Conservation (phyloP, 2,113 vertebrate genomes). For the Sterrhoptilus dennistouni region DNA sequence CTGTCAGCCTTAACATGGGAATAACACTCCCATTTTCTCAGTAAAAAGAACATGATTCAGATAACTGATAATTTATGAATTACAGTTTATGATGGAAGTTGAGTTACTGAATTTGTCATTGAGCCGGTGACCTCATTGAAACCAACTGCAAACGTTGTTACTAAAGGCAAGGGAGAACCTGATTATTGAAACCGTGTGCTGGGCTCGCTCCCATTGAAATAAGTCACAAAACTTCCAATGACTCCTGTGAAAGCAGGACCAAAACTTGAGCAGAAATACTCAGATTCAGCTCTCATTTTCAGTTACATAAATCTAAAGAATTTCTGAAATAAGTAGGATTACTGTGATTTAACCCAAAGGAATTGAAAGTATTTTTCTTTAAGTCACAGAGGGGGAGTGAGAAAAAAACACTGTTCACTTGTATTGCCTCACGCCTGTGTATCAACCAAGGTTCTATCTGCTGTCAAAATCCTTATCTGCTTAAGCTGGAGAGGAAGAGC, state of each 20-base stretch:
- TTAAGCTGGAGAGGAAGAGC: conserved; percentile 48
- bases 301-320: background rate
- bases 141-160: background rate
- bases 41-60: background rate
- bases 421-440: background rate
- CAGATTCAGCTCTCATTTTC: background rate
- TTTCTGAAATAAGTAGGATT: background rate
- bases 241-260: background rate
- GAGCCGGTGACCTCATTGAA: background rate
- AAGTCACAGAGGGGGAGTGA: background rate
- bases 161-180: background rate
- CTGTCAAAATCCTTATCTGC: conserved; percentile 54
- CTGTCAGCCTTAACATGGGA: background rate
- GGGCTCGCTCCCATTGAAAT: background rate
- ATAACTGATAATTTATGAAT: background rate
- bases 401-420: background rate
- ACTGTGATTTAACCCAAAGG: background rate
- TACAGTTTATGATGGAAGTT: background rate
- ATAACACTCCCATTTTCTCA: background rate
- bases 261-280: background rate
- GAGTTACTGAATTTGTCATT: background rate
- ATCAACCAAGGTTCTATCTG: background rate
- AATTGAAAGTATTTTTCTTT: background rate
- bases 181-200: background rate
- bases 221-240: background rate